A percentile compares a stretch with the other conserved stretches of the same genome.
Evolutionary conservation across 2,888 invertebrate genomes (phyloP).

Genomic region (Hybos culiciformis): DNA sequence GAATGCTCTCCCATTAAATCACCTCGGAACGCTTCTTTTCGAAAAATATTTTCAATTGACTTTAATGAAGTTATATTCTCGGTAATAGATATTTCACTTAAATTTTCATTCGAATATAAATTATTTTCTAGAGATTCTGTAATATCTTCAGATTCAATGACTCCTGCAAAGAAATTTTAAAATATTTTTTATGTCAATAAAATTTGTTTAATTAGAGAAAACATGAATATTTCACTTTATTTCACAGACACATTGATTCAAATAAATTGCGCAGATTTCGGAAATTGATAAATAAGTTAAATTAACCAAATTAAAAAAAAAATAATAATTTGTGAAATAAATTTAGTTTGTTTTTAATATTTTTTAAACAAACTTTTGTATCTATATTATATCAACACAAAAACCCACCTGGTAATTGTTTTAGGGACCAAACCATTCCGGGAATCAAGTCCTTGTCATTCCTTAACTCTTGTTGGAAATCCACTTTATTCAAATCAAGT

Average conservation of each 20-base stretch:
- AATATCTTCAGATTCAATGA: conserved; percentile 51
- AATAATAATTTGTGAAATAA: too few relatives aligned
- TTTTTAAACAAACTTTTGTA: too few relatives aligned
- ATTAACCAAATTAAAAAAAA: too few relatives aligned
- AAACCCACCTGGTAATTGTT: conserved; percentile 62
- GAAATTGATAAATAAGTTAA: too few relatives aligned
- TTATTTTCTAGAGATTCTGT: conserved; percentile 30
- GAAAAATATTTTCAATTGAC: conserved; percentile 28
- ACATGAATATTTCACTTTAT: too few relatives aligned
- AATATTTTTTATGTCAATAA: conserved; percentile 47
- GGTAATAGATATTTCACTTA: conserved; percentile 20
- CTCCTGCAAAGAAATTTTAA: conserved; percentile 41
- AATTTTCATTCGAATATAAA: conserved; percentile 24
- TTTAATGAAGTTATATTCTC: conserved; percentile 27
- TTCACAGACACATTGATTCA: too few relatives aligned
- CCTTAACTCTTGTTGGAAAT: conserved; percentile 5
- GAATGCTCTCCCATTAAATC: conserved; percentile 31
- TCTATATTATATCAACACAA: conserved; percentile 45
- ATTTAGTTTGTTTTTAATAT: too few relatives aligned
- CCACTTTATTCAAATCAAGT: conserved; percentile 49
- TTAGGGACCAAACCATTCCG: conserved; percentile 53
- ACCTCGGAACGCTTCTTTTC: conserved; percentile 31
- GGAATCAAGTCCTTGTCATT: conserved; percentile 20
- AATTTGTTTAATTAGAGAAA: conserved; percentile 13
- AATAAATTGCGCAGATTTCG: too few relatives aligned